Percentiles rank a stretch among this genome's conserved stretches.
Conservation (phyloP, 2,888 invertebrate genomes). For the Melikaiella ostensackeni region DNA sequence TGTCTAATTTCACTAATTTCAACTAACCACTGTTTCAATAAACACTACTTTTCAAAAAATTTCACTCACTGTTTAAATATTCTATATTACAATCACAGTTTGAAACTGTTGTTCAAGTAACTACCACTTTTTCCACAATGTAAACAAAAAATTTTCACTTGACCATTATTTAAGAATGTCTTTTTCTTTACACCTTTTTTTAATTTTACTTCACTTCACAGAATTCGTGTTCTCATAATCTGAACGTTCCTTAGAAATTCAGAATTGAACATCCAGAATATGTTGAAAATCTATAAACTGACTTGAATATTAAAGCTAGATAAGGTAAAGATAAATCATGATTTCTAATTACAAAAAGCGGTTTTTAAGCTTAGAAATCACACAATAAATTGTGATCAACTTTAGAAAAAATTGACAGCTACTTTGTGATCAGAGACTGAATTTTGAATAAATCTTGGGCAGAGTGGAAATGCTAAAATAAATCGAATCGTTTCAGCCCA, state of each 20-base stretch:
- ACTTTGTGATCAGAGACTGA: too few species aligned
- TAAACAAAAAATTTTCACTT: not conserved
- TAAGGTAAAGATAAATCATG: not conserved
- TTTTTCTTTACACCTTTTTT: not conserved
- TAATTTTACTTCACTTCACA: not conserved
- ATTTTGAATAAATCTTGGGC: too few species aligned
- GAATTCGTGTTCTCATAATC: not conserved
- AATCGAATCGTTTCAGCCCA: too few species aligned
- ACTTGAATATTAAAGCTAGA: not conserved
- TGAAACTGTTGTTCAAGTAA: not conserved
- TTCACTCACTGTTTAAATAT: not conserved
- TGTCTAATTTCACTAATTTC: too few species aligned
- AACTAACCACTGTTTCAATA: too few species aligned
- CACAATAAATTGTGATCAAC: too few species aligned
- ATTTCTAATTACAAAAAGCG: not conserved
- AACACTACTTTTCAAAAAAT: too few species aligned
- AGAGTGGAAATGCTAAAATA: too few species aligned
- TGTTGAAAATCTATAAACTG: not conserved
- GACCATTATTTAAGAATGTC: not conserved
- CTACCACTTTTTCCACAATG: not conserved
- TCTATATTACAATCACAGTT: not conserved
- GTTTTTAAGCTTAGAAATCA: too few species aligned
- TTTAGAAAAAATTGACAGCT: too few species aligned
- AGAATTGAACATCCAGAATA: not conserved
- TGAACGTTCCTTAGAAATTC: not conserved